Base-by-base conservation (phyloP, 2,888 invertebrate species). In the Caenorhabditis afra region DNA sequence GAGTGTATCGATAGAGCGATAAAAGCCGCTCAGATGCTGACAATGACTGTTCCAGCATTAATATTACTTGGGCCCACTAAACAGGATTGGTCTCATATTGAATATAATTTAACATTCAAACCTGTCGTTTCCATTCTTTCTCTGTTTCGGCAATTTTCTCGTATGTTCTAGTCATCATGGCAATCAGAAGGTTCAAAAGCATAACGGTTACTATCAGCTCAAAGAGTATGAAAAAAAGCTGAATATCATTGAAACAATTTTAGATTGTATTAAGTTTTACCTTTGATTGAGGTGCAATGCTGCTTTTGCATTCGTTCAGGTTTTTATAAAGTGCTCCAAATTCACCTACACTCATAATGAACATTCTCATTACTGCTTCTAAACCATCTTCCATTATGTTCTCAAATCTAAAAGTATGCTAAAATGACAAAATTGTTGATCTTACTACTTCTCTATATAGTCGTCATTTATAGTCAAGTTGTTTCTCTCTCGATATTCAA, bases 121-220 rank as follows among this genome's bases (percentile, higher is more conserved):
- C 94, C 93, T 94, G 94, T 90, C 98, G 92, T 91, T 97, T 96
- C 97, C 97, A 98, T 91, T 98, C 98, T 91, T 97, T 97, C 85
- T 96, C 93, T 0, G 97, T 96, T 91, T 97, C 96, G 0, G 96
- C 96, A 86, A 98, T 97, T 92, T 96, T 95, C 91, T 97, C 96
- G 91, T 98, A 98, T 3, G 98, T 98, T 91, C 97, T 96, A 0
- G 97, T 98, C 97, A 98, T 97, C 97, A 98, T 98, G 81, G 97
- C 98, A 89, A 98, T 98, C 91, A 98, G 92, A 95, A 98, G 96
- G 93, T 98, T 98, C 45, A 98, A 95, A 73, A 98, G 92, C 44
- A 98, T 92, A 71, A 98, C 94, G 0, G 96, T 96, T 14, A 97
- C 98, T 90, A 97, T 95, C 65, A 95, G 95, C 96, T 98, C 98